Conservation (phyloP, 2,888 invertebrate species). For the Osedax fenrisi region DNA sequence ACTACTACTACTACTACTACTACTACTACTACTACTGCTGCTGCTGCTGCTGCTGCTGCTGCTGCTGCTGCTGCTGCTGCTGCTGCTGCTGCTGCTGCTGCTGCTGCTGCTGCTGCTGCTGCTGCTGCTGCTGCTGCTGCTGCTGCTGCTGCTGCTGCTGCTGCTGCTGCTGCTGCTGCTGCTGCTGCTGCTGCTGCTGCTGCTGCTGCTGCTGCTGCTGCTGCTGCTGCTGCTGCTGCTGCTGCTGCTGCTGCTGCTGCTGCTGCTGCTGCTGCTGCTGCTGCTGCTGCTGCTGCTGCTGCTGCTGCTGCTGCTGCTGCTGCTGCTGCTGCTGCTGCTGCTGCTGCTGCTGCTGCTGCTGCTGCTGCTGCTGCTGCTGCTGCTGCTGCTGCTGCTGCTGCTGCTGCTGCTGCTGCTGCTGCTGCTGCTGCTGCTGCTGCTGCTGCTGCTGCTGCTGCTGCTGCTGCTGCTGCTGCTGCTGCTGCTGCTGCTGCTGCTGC, state of each 20-base stretch:
- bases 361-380: not conserved
- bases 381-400: not conserved
- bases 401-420: not conserved
- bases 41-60: not conserved
- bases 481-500: not conserved
- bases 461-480: not conserved
- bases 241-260: not conserved
- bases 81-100: not conserved
- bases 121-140: not conserved
- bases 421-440: not conserved
- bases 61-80: not conserved
- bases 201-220: not conserved
- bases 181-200: not conserved
- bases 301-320: not conserved
- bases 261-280: not conserved
- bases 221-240: not conserved
- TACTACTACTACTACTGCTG: not conserved
- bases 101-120: not conserved
- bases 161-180: not conserved
- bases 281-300: not conserved
- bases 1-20: slow-evolving; percentile 2
- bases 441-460: not conserved
- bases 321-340: not conserved
- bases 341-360: not conserved
- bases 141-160: not conserved